Conservation (phyloP, 1,140 invertebrate genomes). For the Portunus trituberculatus region DNA sequence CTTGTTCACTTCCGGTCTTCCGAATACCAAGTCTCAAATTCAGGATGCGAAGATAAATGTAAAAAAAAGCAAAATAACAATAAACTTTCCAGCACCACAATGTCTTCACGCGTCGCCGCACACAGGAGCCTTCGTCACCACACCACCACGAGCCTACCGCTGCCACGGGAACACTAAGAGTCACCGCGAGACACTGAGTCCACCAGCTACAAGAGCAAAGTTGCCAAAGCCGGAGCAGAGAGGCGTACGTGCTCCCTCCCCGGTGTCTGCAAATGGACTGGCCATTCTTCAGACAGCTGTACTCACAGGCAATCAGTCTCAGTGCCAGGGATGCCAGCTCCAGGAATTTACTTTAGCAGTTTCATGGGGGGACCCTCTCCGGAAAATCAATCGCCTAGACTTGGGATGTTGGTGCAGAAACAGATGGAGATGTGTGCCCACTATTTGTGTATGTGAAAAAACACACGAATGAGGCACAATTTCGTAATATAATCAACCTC, state of each 20-base stretch:
- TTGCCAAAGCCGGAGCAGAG: constrained; percentile 75
- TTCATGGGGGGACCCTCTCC: constrained; percentile 73
- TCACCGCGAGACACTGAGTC: constrained; percentile 70
- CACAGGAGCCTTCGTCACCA: constrained; percentile 54
- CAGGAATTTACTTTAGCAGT: constrained; percentile 75
- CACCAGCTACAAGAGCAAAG: constrained; percentile 70
- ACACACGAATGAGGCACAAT: constrained; percentile 39
- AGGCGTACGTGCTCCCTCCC: constrained; percentile 75
- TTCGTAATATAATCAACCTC: constrained; percentile 55
- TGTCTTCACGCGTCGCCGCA: constrained; percentile 29
- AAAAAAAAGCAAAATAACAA: constrained; percentile 52
- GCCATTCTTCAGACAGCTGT: constrained; percentile 76
- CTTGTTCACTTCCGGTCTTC: constrained; percentile 60
- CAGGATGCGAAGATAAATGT: constrained; percentile 51
- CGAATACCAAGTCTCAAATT: constrained; percentile 43
- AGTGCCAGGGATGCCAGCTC: constrained; percentile 75
- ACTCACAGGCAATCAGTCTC: constrained; percentile 76
- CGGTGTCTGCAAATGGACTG: constrained; percentile 76
- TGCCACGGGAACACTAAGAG: constrained; percentile 59
- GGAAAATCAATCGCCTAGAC: constrained; percentile 74
- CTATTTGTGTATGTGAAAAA: constrained; percentile 47
- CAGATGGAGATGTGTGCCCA: constrained; percentile 28
- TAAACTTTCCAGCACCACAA: constrained; percentile 44
- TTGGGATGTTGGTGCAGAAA: constrained; percentile 67
- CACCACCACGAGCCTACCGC: background rate